These are phyloP conservation scores for Pseudochirops cupreus DNA, from an alignment of 2,797 vertebrate genomes.

Conservation along the genomic window DNA sequence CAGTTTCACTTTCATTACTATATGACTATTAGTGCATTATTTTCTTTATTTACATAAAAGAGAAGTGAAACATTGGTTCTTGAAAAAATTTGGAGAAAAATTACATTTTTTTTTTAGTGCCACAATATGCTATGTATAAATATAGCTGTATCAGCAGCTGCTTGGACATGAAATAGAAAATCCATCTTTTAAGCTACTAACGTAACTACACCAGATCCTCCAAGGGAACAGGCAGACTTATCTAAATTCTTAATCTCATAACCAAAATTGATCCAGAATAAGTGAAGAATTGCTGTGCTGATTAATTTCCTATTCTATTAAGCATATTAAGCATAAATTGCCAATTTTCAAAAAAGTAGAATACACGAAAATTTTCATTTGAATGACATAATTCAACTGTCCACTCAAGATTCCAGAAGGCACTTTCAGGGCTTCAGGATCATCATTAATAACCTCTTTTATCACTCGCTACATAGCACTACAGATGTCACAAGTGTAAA, in stretches of 20 bases:
- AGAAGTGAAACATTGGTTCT: slow-evolving; percentile 48
- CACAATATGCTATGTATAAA: no score
- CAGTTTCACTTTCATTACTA: slow-evolving; percentile 46
- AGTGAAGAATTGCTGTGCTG: slow-evolving; percentile 25
- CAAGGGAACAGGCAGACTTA: slow-evolving; percentile 7
- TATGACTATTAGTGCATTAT: slow-evolving; percentile 18
- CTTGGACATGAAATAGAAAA: slow-evolving; percentile 28
- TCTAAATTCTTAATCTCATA: background rate
- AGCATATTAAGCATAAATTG: background rate
- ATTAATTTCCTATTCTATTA: slow-evolving; percentile 23
- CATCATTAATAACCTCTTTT: no score
- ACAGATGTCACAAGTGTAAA: background rate
- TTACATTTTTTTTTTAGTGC: background rate
- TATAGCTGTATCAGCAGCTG: no score
- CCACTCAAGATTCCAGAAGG: no score
- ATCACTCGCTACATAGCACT: slow-evolving; percentile 25
- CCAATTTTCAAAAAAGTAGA: slow-evolving; percentile 32
- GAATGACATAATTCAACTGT: no score
- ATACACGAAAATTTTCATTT: slow-evolving; percentile 21
- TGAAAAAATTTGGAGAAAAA: slow-evolving; percentile 57
- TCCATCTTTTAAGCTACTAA: background rate
- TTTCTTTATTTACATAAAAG: slow-evolving; percentile 59
- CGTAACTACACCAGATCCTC: background rate
- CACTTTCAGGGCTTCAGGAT: no score
- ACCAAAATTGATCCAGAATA: slow-evolving; percentile 14